Evolutionary conservation across 1,140 invertebrate genomes (phyloP).

Genomic region (Prorops nasuta): DNA sequence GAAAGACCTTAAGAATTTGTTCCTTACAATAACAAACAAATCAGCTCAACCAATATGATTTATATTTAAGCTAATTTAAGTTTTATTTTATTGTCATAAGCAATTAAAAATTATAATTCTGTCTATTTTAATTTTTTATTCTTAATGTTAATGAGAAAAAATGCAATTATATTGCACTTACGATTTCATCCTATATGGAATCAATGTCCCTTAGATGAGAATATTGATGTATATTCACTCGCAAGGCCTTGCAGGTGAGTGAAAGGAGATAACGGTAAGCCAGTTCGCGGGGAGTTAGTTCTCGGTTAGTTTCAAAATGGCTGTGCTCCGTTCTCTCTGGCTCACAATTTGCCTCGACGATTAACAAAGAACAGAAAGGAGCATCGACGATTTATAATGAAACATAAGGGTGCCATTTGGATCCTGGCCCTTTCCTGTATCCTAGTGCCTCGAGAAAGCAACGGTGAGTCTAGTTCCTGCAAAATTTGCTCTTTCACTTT

Average conservation of each 20-base stretch:
- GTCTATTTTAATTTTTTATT: too few relatives aligned
- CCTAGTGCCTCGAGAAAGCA: constrained; percentile 7
- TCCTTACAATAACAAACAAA: too few relatives aligned
- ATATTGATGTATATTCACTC: too few relatives aligned
- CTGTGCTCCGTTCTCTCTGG: constrained; percentile 24
- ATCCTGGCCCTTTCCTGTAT: constrained; percentile 13
- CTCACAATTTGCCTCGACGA: background rate
- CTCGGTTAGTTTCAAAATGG: constrained; percentile 43
- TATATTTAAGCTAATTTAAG: too few relatives aligned
- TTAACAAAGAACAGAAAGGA: background rate
- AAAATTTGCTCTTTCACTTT: background rate
- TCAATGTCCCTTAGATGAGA: too few relatives aligned
- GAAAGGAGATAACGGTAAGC: constrained; percentile 24
- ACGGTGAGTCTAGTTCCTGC: constrained; percentile 28
- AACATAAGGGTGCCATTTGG: constrained; percentile 3
- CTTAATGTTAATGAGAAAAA: too few relatives aligned
- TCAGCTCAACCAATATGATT: too few relatives aligned
- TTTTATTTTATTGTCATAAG: too few relatives aligned
- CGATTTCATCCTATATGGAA: too few relatives aligned
- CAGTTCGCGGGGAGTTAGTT: constrained; percentile 14
- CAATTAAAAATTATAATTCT: too few relatives aligned
- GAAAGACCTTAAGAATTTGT: too few relatives aligned
- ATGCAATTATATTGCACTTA: too few relatives aligned
- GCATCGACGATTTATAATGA: constrained; percentile 19
- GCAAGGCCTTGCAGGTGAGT: constrained; percentile 27